These are phyloP conservation scores for Saguinus imperator DNA, from an alignment of 2,113 vertebrate genomes.

Conservation along the genomic window DNA sequence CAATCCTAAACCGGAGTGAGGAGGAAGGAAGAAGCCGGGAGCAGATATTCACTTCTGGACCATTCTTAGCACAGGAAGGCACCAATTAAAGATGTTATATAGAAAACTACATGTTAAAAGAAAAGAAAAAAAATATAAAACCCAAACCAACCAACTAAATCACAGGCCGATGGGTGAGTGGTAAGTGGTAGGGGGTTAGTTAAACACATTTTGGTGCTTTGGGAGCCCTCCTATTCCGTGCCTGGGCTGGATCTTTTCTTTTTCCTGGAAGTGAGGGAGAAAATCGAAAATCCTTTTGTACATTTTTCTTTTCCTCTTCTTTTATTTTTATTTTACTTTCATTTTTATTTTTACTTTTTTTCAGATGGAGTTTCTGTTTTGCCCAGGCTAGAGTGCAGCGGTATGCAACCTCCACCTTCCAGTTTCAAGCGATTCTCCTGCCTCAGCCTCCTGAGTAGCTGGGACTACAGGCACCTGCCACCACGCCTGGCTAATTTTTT, in stretches of 20 bases:
- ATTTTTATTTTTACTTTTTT: too few species aligned
- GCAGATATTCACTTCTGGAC: slow-evolving; percentile 65
- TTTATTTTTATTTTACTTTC: background rate
- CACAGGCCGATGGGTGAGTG: slow-evolving; percentile 35
- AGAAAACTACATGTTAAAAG: slow-evolving; percentile 68
- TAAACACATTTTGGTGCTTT: slow-evolving; percentile 75
- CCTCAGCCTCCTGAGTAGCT: too few species aligned
- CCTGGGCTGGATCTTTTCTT: slow-evolving; percentile 77
- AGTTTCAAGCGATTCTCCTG: too few species aligned
- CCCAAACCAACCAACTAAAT: slow-evolving; percentile 72
- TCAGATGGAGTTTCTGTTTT: too few species aligned
- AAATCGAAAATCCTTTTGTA: slow-evolving; percentile 75
- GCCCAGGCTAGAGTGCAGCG: too few species aligned
- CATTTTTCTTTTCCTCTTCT: slow-evolving; percentile 77
- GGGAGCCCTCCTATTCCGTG: slow-evolving; percentile 76
- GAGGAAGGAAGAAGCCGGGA: background rate
- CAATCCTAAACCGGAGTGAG: background rate
- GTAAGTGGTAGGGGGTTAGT: slow-evolving; percentile 59
- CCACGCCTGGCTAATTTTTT: too few species aligned
- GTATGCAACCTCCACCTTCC: too few species aligned
- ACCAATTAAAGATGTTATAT: slow-evolving; percentile 72
- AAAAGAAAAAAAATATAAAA: slow-evolving; percentile 52
- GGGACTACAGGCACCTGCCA: too few species aligned
- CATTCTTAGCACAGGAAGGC: slow-evolving; percentile 75
- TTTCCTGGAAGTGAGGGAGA: slow-evolving; percentile 81